These are phyloP conservation scores for Nothocercus nigrocapillus DNA, from an alignment of 2,113 vertebrate species.

Conservation along the genomic window DNA sequence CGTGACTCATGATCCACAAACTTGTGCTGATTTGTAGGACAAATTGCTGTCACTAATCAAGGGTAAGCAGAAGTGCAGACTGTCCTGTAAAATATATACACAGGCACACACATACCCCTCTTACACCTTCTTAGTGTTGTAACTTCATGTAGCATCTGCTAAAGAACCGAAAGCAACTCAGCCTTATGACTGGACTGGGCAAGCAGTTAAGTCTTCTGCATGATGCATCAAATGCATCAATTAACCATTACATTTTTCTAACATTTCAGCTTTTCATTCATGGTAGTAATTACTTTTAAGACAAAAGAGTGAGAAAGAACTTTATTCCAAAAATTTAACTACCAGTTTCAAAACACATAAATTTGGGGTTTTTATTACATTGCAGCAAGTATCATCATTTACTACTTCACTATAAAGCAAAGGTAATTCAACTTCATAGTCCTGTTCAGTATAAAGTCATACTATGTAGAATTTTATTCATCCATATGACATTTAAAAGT, in stretches of 20 bases:
- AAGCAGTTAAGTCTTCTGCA: neutral
- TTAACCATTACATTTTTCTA: neutral
- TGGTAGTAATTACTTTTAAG: neutral
- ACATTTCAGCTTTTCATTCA: neutral
- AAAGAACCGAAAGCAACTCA: neutral
- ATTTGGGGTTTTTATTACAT: neutral
- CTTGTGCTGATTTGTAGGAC: neutral
- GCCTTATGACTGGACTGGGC: accelerated
- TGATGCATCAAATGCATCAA: neutral
- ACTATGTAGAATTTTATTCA: neutral
- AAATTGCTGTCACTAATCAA: neutral
- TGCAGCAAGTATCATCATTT: neutral
- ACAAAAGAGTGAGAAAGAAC: conserved; percentile 40
- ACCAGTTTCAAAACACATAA: neutral
- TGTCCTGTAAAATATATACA: too few species aligned
- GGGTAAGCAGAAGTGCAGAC: neutral
- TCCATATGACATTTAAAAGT: neutral
- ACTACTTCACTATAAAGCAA: neutral
- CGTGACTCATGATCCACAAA: neutral
- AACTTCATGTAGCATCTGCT: neutral
- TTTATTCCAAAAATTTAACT: conserved; percentile 75
- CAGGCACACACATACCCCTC: too few species aligned
- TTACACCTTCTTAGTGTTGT: too few species aligned
- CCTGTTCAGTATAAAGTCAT: neutral
- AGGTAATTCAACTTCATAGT: neutral